phyloP scores from a whole-genome alignment of 2,888 invertebrate species.

The Dynastes maya region DNA sequence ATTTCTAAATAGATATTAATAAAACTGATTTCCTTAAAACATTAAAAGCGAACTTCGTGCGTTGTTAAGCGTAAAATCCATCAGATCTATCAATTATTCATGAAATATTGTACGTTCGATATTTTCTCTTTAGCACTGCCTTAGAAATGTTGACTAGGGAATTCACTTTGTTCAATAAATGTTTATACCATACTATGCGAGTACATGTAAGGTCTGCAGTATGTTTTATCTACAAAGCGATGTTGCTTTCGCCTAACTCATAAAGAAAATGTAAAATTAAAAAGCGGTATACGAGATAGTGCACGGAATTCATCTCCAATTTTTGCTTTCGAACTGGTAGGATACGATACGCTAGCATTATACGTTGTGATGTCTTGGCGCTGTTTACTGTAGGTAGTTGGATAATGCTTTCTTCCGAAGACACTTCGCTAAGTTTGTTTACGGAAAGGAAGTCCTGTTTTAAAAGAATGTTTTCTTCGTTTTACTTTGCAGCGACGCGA shows the following conservation, averaged over 20 bases:
- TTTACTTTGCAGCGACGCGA: no score
- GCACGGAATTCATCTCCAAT: slow-evolving; percentile 29
- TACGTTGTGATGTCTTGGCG: not conserved
- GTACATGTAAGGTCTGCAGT: no score
- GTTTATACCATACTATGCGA: no score
- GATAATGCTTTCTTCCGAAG: not conserved
- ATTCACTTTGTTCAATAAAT: no score
- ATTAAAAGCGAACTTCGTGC: not conserved
- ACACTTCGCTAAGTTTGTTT: not conserved
- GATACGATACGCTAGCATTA: not conserved
- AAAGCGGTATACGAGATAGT: slow-evolving; percentile 26
- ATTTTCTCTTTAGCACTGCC: no score
- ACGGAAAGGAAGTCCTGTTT: not conserved
- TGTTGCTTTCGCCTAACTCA: not conserved
- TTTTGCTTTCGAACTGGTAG: not conserved
- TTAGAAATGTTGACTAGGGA: no score
- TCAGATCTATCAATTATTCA: no score
- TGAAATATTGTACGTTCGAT: no score
- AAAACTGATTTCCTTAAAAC: not conserved
- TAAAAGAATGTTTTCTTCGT: not conserved
- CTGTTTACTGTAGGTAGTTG: not conserved
- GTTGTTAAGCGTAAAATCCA: not conserved
- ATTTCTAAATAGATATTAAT: slow-evolving; percentile 24
- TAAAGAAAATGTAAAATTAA: slow-evolving; percentile 13
- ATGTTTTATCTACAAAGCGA: no score